Evolutionary conservation across 2,113 vertebrate species (phyloP).

Genomic region (Ranitomeya variabilis): DNA sequence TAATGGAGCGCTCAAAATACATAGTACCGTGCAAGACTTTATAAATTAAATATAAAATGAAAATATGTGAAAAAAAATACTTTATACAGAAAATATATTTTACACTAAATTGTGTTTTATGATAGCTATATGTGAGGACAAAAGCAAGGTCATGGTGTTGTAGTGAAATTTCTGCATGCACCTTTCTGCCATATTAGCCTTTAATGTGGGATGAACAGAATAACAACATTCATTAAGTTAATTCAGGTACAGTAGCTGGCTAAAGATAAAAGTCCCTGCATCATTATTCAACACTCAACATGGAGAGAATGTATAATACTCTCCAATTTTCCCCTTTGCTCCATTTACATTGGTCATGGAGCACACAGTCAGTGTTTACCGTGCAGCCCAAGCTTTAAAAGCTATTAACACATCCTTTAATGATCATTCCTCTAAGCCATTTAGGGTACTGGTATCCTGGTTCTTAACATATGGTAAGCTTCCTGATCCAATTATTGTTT

Average conservation of each 20-base stretch:
- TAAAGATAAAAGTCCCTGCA: background rate
- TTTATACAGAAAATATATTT: too few relatives aligned
- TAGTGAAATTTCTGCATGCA: background rate
- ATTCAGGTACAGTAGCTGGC: background rate
- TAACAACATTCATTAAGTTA: background rate
- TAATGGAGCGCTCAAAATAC: too few relatives aligned
- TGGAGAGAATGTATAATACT: background rate
- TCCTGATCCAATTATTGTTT: slow-evolving; percentile 30
- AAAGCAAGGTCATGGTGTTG: background rate
- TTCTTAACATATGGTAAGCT: slow-evolving; percentile 37
- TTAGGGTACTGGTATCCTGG: slow-evolving; percentile 7
- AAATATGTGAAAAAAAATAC: too few relatives aligned
- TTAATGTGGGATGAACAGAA: background rate
- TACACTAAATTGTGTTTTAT: too few relatives aligned
- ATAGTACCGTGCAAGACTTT: too few relatives aligned
- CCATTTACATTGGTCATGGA: background rate
- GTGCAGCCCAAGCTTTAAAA: background rate
- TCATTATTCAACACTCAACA: background rate
- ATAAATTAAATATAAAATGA: too few relatives aligned
- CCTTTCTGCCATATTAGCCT: background rate
- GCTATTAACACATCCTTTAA: slow-evolving; percentile 2
- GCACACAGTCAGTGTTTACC: background rate
- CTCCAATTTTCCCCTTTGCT: background rate
- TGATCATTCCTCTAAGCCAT: slow-evolving; percentile 19
- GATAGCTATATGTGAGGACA: too few relatives aligned